Percentiles rank a stretch among this genome's conserved stretches.
phyloP scores from a whole-genome alignment of 2,797 vertebrate species.

The Rhodeus uyekii region DNA sequence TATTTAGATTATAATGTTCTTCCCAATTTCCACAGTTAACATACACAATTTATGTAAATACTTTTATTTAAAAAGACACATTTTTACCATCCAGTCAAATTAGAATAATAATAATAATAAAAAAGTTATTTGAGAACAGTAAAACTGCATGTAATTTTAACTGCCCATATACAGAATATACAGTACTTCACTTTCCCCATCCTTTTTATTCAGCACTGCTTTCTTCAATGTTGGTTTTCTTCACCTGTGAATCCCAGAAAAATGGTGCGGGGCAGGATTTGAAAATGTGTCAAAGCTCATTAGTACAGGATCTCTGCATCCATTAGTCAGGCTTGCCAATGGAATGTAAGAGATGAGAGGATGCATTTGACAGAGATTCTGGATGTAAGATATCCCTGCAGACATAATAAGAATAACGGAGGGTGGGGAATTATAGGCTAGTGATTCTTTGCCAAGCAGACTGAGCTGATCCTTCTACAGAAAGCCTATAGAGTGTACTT shows the following conservation, averaged over 20 bases:
- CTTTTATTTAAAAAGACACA: no score
- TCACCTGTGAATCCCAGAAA: slow-evolving; percentile 26
- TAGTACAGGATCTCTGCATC: slow-evolving; percentile 38
- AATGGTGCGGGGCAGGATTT: slow-evolving; percentile 9
- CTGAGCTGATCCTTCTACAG: not conserved
- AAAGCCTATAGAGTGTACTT: not conserved
- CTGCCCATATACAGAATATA: not conserved
- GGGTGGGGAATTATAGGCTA: slow-evolving; percentile 1
- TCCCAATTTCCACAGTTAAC: no score
- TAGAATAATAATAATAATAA: no score
- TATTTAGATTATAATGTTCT: no score
- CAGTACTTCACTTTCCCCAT: not conserved
- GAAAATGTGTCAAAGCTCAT: slow-evolving; percentile 43
- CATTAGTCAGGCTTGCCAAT: not conserved
- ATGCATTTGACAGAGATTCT: slow-evolving; percentile 25
- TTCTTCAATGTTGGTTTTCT: slow-evolving; percentile 16
- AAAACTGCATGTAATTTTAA: not conserved
- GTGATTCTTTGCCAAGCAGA: slow-evolving; percentile 7
- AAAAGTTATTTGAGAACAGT: not conserved
- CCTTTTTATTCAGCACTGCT: not conserved
- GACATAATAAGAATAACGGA: slow-evolving; percentile 34
- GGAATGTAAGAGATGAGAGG: slow-evolving; percentile 6
- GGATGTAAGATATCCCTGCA: slow-evolving; percentile 33
- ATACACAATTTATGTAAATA: no score
- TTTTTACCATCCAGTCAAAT: no score